Evolutionary conservation across 2,113 vertebrate genomes (phyloP).

Genomic region (Mustela nigripes): DNA sequence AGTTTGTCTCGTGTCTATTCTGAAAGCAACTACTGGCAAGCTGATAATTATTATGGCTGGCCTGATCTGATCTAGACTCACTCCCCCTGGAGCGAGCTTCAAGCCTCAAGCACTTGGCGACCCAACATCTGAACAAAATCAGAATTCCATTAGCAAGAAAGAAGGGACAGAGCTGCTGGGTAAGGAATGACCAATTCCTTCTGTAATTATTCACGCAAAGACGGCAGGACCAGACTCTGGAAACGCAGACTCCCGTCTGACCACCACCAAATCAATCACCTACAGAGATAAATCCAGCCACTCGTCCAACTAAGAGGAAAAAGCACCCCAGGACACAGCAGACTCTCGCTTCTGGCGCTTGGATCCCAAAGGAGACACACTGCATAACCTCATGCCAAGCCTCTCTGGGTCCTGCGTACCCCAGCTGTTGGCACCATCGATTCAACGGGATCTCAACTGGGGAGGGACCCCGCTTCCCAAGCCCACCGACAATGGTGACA

Average conservation of each 20-base stretch:
- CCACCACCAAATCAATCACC: background rate
- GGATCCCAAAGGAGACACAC: background rate
- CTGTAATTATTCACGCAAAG: background rate
- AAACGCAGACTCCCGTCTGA: background rate
- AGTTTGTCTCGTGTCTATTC: background rate
- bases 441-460: background rate
- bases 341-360: background rate
- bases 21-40: background rate
- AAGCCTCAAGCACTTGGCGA: background rate
- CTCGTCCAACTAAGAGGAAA: background rate
- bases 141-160: background rate
- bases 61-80: background rate
- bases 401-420: background rate
- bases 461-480: background rate
- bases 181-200: background rate
- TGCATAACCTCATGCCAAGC: background rate
- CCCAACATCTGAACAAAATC: background rate
- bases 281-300: background rate
- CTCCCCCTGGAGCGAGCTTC: background rate
- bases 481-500: no score
- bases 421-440: background rate
- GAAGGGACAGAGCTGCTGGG: background rate
- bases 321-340: background rate
- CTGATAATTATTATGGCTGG: background rate
- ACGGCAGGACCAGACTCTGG: background rate